Conservation (phyloP, 2,113 vertebrate genomes). For the Miniopterus natalensis region DNA sequence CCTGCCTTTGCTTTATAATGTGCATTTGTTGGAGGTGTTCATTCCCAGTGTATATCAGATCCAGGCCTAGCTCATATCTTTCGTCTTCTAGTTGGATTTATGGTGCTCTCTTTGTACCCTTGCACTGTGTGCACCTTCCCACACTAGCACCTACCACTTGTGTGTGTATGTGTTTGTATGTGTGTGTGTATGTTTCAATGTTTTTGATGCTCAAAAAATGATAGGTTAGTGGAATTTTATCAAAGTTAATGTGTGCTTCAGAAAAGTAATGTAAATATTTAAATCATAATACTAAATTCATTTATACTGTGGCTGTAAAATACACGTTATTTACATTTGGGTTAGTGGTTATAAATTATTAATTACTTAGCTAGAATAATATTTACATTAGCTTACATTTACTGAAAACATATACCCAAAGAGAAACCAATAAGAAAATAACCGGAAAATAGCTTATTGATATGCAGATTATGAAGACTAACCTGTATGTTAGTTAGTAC, state of each 20-base stretch:
- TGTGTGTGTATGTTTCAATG: not conserved
- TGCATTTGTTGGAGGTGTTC: not conserved
- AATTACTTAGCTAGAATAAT: not conserved
- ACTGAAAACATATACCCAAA: not conserved
- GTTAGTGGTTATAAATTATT: not conserved
- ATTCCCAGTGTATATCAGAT: not conserved
- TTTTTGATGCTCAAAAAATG: not conserved
- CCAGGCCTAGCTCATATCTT: not conserved
- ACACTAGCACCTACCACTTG: not conserved
- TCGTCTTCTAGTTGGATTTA: not conserved
- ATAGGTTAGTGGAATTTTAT: not conserved
- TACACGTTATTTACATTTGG: not conserved
- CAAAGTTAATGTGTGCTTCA: not conserved
- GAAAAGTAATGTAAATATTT: not conserved
- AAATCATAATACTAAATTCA: not conserved
- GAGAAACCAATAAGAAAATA: not conserved
- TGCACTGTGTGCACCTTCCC: not conserved
- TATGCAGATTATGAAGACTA: not conserved
- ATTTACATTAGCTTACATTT: not conserved
- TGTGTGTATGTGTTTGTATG: not conserved
- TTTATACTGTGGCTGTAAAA: not conserved
- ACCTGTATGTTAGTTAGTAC: not conserved
- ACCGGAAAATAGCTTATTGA: not conserved
- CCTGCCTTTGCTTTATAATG: not conserved
- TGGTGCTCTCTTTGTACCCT: not conserved